Evolutionary conservation across 2,113 vertebrate species (phyloP), one percentile per base, ranked within the genome.

Genomic region (Eulacestoma nigropectus): DNA sequence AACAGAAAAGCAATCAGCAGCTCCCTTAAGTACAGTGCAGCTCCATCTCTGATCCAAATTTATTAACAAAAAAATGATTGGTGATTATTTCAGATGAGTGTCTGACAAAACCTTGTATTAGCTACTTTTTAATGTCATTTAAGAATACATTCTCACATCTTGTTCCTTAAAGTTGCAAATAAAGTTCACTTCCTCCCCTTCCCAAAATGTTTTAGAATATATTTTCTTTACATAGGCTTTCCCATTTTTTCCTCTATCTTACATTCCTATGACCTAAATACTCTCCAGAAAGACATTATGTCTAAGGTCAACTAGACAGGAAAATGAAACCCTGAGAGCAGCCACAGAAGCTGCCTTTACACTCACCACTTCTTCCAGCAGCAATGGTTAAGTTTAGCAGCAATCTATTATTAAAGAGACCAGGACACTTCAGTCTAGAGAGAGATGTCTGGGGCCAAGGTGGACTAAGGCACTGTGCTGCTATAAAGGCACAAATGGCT

Each of bases 311-410:
- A 49, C 39, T 65, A 76, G 77, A 65, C 44, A 80, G 70, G 82
- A 79, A 89, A 87, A 84, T 22, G n/a, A 93, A 94, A 87, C 81
- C 52, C 65, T 53, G 69, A 72, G 65, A 95, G 41, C 44, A 92
- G 86, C n/a, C 60, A 47, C 64, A 72, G 84, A 87, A 75, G 52
- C 39, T 57, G 57, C 44, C 74, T 85, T 75, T 93, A 23, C 25
- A 3, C 49, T 69, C 57, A 17, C 52, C 29, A 33, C 52, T 82
- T 62, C 77, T 89, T 84, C 76, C 69, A 92, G 60, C 56, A 82
- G 49, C 73, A 60, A 57, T 39, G 62, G 87, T 79, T 68, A 89
- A 94, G 91, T 93, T 93, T 93, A 93, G 90, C 78, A 85, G 75
- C 82, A 68, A 87, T 91, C 63, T 73, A 73, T 88, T 94, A 76